These are phyloP conservation scores for Lydus trimaculatus DNA, from an alignment of 2,888 invertebrate genomes.

Conservation along the genomic window DNA sequence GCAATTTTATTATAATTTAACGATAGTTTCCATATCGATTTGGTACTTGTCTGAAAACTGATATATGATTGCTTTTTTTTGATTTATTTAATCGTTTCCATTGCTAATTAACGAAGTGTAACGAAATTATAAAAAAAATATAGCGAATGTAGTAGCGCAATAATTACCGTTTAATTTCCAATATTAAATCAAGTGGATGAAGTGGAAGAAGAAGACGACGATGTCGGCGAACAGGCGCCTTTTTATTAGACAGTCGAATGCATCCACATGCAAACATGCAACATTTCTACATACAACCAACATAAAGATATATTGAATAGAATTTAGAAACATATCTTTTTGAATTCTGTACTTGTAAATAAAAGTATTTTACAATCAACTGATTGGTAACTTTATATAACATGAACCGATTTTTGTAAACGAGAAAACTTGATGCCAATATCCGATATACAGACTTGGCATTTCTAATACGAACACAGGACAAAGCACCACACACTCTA, in stretches of 20 bases:
- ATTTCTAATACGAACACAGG: too few species aligned
- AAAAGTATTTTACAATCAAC: neutral
- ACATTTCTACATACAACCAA: neutral
- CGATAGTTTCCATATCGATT: too few species aligned
- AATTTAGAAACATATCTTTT: neutral
- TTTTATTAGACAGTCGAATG: neutral
- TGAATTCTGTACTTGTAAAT: neutral
- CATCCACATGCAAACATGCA: conserved; percentile 1
- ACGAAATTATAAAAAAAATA: neutral
- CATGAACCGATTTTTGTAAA: too few species aligned
- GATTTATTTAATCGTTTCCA: neutral
- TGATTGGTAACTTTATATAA: neutral
- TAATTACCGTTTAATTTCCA: neutral
- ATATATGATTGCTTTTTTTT: neutral
- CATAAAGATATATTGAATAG: neutral
- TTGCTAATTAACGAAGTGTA: neutral
- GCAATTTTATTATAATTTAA: neutral
- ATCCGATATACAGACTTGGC: too few species aligned
- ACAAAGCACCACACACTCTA: too few species aligned
- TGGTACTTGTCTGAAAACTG: too few species aligned
- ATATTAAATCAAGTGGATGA: neutral
- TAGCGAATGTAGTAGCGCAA: neutral
- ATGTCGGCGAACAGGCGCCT: neutral
- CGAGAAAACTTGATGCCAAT: too few species aligned
- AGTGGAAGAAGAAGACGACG: too few species aligned